Conservation (phyloP, 2,797 vertebrate species). For the Podargus strigoides region DNA sequence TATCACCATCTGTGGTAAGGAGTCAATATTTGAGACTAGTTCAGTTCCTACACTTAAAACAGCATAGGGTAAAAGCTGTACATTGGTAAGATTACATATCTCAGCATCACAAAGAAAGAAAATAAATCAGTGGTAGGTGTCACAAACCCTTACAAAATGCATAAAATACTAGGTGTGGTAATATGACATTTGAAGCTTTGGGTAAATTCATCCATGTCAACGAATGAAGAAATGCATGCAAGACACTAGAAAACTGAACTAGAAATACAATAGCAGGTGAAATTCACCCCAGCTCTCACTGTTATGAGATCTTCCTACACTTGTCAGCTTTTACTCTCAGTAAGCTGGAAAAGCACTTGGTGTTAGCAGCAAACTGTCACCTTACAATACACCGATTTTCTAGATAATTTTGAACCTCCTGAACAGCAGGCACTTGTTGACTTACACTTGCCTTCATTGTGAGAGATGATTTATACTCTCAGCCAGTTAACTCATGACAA, state of each 20-base stretch:
- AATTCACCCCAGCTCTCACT: background rate
- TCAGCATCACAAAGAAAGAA: background rate
- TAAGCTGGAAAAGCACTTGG: background rate
- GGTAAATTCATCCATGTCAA: background rate
- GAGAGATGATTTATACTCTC: background rate
- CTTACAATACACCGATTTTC: background rate
- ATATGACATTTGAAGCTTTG: background rate
- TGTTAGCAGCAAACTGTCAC: slow-evolving; percentile 5
- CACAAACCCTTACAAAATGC: background rate
- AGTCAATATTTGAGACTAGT: background rate
- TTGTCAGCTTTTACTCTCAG: background rate
- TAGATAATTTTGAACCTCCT: background rate
- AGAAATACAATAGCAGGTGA: background rate
- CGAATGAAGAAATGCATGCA: background rate
- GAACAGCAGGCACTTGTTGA: background rate
- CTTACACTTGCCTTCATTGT: background rate
- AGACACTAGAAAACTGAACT: background rate
- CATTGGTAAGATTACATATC: background rate
- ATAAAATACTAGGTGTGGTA: background rate
- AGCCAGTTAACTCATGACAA: background rate
- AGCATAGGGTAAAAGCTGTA: background rate
- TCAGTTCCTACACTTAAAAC: background rate
- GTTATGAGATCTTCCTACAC: background rate
- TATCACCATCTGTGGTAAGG: slow-evolving; percentile 11
- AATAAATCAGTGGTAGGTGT: background rate